Evolutionary conservation across 1,140 invertebrate species (phyloP), one percentile per base, ranked within the genome.

Genomic region (Drosophila ogumai): DNA sequence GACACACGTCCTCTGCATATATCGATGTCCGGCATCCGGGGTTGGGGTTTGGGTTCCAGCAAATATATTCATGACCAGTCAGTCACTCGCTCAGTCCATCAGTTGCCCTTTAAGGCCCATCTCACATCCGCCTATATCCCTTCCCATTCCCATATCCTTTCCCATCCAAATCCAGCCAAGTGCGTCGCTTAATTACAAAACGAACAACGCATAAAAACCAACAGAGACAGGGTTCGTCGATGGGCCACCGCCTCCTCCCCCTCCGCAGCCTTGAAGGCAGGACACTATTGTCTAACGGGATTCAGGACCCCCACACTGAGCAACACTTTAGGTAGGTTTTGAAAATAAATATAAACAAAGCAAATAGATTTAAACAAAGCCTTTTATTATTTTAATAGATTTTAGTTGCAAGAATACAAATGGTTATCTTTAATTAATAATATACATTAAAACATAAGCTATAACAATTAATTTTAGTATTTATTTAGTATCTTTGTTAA

Each of bases 181-280:
- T 87, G 84, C 85, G 84, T 87, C 82, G 82, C 85, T 90, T 90
- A 90, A 90, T 90, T 90, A 90, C 87, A 90, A 90, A 90, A 90
- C 87, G 87, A 90, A 90, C 85, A 90, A 85, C 85, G 78, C 85
- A 90, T 90, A 90, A 90, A 90, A 90, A 90, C 81, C 85, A 63
- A 80, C 65, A 77, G 75, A 78, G 57, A 71, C 74, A 41, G 63
- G 52, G 63, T 34, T 68, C 73, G 75, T 47, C 50, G 72, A 76
- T 75, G 60, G 52, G 36, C 46, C 65, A 50, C 31, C 59, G 28
- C 28, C 43, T n/a, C 1, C n/a, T 13, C 12, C 10, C 13, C 6
- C 19, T 47, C 52, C 22, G 25, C 34, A 56, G 6, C 34, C 46
- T 32, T 31, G 19, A 43, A 63, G 32, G 34, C 52, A 63, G 65